Base-by-base conservation (phyloP, 2,888 invertebrate species). In the Lasiommata megera region DNA sequence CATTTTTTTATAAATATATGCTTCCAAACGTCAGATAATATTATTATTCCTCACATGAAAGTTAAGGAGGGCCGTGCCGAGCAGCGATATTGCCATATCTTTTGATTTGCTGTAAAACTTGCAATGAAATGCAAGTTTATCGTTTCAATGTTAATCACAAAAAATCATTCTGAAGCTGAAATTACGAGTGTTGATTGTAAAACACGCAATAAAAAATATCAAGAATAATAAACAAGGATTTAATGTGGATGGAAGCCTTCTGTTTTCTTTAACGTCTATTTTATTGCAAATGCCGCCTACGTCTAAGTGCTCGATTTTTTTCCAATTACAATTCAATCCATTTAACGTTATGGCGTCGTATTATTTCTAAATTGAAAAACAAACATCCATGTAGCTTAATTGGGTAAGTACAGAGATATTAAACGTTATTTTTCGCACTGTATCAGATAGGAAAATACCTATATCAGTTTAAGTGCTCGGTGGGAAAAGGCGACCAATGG, bases 191-290 rank as follows among this genome's bases (percentile, higher is more conserved):
- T 40, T 29, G 55, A 46, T 36, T 56, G 51, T 59, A 36, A 55
- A 56, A 40, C 44, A 56, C 46, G 37, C 34, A 18, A 40, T 61
- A 57, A 58, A 61, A 58, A 56, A 29, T 56, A 53, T 44, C 48
- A 44, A 23, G 38, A 18, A 50, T 38, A 56, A 59, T 59, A 59
- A 61, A 59, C 44, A 54, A 50, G 31, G 18, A 40, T 58, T 56
- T 44, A 36, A 51, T 31, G 18, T 34, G 53, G 53, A 60, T 48
- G 48, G 50, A 50, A 43, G 56, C 36, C 44, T 53, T 60, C 62
- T 64, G 64, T 58, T 62, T 60, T 60, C 50, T 55, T 53, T 62
- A 61, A 63, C 48, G 61, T 50, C 55, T 57, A 38, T 60, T 64
- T 64, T 60, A 64, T 64, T 50, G 56, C 60, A 47, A 58, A 53